Evolutionary conservation across 2,113 vertebrate species (phyloP), one percentile per base, ranked within the genome.

Genomic region (Myotis yumanensis): DNA sequence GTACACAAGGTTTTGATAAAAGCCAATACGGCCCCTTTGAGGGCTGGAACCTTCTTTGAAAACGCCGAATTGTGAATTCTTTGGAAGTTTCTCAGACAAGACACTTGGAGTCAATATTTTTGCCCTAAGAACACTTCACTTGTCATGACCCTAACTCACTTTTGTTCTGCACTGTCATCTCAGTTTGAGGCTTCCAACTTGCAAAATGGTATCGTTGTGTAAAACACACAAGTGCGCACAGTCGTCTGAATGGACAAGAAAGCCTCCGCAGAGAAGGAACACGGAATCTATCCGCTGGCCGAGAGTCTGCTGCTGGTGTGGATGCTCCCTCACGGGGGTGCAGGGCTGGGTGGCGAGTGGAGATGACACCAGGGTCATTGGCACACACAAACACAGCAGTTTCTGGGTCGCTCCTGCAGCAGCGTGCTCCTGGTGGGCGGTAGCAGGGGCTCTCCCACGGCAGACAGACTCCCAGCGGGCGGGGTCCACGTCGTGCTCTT

Each of bases 161-260:
- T 96, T 96, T 88, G 91, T 95, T 97, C 97, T 98, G 97, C 96
- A 6, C 75, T 93, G 95, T 96, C 94, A 46, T 95, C 98, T 97
- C 91, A 72, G 94, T 83, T 96, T 96, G 82, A 97, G 89, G 97
- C 97, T 98, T 94, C 97, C 93, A 97, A 97, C 97, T 96, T 97
- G 93, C 93, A 90, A 88, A 95, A 69, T 1, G 94, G 96, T 96
- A 89, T 94, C 94, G 11, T 57, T 91, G 91, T 94, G 96, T 97
- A 97, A 97, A 98, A 97, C 98, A 94, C 97, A 90, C 87, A 96
- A 97, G 96, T 96, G 97, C 77, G 93, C 66, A n/a, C 93, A 69
- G 96, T 91, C 88, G 16, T 96, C 85, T 64, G 94, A 59, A 92
- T 90, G 91, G 96, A 89, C 64, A 87, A 94, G 96, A 87, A 93